Percentiles rank a stretch among this genome's conserved stretches.
Evolutionary conservation across 2,888 invertebrate genomes (phyloP).

Genomic region (Melipona bicolor): DNA sequence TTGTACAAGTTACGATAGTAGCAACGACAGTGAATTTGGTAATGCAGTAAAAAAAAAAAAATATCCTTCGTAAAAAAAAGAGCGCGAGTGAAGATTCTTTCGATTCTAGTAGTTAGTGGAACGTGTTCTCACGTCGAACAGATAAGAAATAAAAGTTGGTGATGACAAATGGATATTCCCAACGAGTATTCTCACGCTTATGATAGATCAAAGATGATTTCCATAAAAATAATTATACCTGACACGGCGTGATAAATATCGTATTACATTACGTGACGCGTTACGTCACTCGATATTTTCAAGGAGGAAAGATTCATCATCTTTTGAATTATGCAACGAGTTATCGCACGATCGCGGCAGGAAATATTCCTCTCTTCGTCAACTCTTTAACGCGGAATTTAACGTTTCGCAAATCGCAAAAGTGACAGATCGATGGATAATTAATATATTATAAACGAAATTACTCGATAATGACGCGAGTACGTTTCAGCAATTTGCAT

Average conservation of each 20-base stretch:
- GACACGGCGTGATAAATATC: not conserved
- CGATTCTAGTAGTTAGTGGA: not conserved
- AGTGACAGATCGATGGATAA: too few relatives aligned
- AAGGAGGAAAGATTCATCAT: not conserved
- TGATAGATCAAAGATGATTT: not conserved
- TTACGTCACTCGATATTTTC: not conserved
- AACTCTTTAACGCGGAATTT: too few relatives aligned
- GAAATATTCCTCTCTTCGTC: not conserved
- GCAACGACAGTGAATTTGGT: too few relatives aligned
- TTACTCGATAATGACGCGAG: too few relatives aligned
- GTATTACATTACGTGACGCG: too few relatives aligned
- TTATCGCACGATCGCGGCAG: not conserved
- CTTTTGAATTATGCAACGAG: not conserved
- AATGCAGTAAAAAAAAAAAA: too few relatives aligned
- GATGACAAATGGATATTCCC: not conserved
- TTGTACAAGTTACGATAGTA: too few relatives aligned
- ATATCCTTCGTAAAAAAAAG: too few relatives aligned
- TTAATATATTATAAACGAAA: too few relatives aligned
- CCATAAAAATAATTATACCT: constrained; percentile 2
- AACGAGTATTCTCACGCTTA: not conserved
- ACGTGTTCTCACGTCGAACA: not conserved
- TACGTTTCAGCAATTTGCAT: too few relatives aligned
- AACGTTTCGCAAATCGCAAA: too few relatives aligned
- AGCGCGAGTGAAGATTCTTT: not conserved
- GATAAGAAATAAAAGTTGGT: not conserved